Evolutionary conservation across 2,113 vertebrate genomes (phyloP), one percentile per base, ranked within the genome.

Genomic region (Pandion haliaetus): DNA sequence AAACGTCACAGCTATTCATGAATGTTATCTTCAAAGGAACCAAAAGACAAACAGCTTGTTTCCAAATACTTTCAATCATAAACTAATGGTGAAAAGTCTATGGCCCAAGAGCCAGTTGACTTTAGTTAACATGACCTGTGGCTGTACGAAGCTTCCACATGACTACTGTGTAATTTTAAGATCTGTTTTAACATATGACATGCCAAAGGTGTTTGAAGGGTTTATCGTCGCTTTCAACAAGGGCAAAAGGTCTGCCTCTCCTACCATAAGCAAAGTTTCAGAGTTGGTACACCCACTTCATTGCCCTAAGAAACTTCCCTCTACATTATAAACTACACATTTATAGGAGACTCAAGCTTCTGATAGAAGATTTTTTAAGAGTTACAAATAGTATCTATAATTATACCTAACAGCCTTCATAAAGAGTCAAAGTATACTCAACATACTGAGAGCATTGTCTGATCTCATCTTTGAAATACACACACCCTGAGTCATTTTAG

Each of bases 381-480:
- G 25, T 32, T 82, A 72, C 29, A 87, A 91, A 52, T 36, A 69
- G 31, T 29, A 92, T n/a, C 38, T 69, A 1, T 83, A 86, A 93
- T 91, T 95, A 44, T 29, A 67, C 36, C 58, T 87, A 82, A 80
- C n/a, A 85, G 61, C 14, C 61, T 73, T 88, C 78, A 88, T 32
- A 55, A 86, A 82, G 42, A 83, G 32, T 63, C 59, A 54, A 82
- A 95, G 44, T 12, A 94, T 14, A 91, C n/a, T 19, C 54, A 90
- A 45, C 1, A 6, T 21, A 61, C 26, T 6, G 16, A 74, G 26
- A 90, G 65, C 52, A 76, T 25, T 0, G 0, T 57, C 74, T 96
- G 84, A 96, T 87, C 73, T 95, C 73, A 76, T n/a, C 91, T 94
- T 61, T 82, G 50, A 87, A 95, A 78, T 24, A 83, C 21, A 78